Conservation (phyloP, 2,888 invertebrate species). For the Sialis lutaria region DNA sequence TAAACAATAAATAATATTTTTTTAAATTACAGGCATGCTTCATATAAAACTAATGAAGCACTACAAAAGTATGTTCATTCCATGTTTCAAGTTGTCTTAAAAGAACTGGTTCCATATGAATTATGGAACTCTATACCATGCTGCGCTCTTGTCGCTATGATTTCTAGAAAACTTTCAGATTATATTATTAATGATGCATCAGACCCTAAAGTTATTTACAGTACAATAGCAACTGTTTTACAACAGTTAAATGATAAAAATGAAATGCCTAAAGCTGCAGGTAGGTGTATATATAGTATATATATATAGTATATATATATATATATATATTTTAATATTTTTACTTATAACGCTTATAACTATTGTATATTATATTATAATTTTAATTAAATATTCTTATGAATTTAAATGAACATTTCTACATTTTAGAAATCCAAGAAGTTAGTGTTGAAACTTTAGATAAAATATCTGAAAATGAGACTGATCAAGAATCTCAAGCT, state of each 20-base stretch:
- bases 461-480: conserved; percentile 6
- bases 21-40: no score
- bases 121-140: conserved; percentile 48
- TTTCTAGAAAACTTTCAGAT: conserved; percentile 36
- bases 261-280: conserved; percentile 14
- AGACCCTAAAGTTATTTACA: conserved; percentile 32
- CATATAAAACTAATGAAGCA: no score
- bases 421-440: conserved; percentile 3
- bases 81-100: conserved; percentile 16
- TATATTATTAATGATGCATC: conserved; percentile 30
- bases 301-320: no score
- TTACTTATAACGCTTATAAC: no score
- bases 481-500: background rate
- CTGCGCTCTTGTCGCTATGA: conserved; percentile 38
- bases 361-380: no score
- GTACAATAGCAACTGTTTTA: conserved; percentile 9
- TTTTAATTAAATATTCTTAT: no score
- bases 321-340: no score
- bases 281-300: conserved; percentile 8
- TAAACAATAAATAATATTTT: no score
- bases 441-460: conserved; percentile 8
- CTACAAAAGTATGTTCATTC: no score
- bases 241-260: conserved; percentile 4
- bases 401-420: conserved; percentile 2
- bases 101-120: conserved; percentile 48